phyloP scores from a whole-genome alignment of 2,888 invertebrate genomes.

The Lypha dubia region DNA sequence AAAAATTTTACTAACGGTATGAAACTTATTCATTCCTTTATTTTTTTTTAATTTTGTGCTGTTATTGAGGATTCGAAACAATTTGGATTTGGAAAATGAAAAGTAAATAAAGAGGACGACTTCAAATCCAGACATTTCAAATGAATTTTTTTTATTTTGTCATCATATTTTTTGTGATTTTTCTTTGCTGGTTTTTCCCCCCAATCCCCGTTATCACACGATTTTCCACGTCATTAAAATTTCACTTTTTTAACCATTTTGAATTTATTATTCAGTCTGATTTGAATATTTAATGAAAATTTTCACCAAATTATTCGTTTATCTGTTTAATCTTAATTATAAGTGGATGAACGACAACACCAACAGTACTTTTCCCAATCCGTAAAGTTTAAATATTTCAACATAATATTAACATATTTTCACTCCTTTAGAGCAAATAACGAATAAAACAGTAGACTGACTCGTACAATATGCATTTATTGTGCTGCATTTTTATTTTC shows the following conservation, averaged over 20 bases:
- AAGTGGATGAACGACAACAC: conserved; percentile 30
- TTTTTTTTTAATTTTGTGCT: too few relatives aligned
- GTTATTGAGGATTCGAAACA: too few relatives aligned
- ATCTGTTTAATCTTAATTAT: conserved; percentile 51
- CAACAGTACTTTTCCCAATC: conserved; percentile 23
- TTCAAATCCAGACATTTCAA: too few relatives aligned
- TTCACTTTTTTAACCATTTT: background rate
- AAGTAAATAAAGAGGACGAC: too few relatives aligned
- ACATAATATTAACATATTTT: conserved; percentile 58
- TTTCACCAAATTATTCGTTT: conserved; percentile 10
- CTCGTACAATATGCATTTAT: conserved; percentile 10
- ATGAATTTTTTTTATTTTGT: too few relatives aligned
- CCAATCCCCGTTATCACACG: background rate
- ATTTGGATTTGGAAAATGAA: too few relatives aligned
- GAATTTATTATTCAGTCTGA: conserved; percentile 41
- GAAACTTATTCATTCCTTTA: too few relatives aligned
- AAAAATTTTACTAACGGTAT: too few relatives aligned
- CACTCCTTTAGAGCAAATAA: conserved; percentile 55
- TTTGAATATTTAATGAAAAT: conserved; percentile 29
- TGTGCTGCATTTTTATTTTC: conserved; percentile 11
- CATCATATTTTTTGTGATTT: too few relatives aligned
- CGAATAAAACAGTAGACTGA: conserved; percentile 29
- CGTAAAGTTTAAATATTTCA: conserved; percentile 33
- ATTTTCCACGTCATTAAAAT: background rate
- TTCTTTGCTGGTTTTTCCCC: too few relatives aligned